phyloP scores from a whole-genome alignment of 1,140 invertebrate genomes.

The Ips nitidus region DNA sequence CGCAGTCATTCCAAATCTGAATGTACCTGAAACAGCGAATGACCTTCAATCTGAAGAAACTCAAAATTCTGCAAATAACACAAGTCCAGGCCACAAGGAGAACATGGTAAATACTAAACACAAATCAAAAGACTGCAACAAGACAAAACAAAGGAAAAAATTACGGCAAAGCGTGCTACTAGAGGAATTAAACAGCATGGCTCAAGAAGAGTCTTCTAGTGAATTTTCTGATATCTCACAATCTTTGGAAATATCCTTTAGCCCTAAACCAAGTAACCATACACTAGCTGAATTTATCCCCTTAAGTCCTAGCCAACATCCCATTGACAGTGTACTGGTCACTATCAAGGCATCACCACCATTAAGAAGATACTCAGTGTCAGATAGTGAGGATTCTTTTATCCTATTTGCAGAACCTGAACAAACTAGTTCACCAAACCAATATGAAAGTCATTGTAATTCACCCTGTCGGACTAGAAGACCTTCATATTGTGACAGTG shows the following conservation, averaged over 20 bases:
- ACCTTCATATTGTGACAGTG: conserved; percentile 39
- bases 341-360: not conserved
- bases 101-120: too few relatives aligned
- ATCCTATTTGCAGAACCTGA: conserved; percentile 14
- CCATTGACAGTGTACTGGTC: conserved; percentile 11
- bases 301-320: not conserved
- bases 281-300: not conserved
- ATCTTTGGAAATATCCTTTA: not conserved
- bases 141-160: too few relatives aligned
- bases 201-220: not conserved
- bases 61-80: too few relatives aligned
- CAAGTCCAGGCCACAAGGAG: too few relatives aligned
- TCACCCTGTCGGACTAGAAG: conserved; percentile 23
- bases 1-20: conserved; percentile 15
- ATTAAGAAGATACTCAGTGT: conserved; percentile 9
- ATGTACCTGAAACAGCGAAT: too few relatives aligned
- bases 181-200: not conserved
- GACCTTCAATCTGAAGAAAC: too few relatives aligned
- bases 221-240: not conserved
- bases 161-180: not conserved
- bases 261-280: not conserved
- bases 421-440: conserved; percentile 2
- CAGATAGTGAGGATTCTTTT: conserved; percentile 27
- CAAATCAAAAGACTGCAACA: too few relatives aligned
- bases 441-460: not conserved